A percentile compares a stretch with the other conserved stretches of the same genome.
These are phyloP conservation scores for Aplysia californica DNA, from an alignment of 1,140 invertebrate species.

Conservation along the genomic window DNA sequence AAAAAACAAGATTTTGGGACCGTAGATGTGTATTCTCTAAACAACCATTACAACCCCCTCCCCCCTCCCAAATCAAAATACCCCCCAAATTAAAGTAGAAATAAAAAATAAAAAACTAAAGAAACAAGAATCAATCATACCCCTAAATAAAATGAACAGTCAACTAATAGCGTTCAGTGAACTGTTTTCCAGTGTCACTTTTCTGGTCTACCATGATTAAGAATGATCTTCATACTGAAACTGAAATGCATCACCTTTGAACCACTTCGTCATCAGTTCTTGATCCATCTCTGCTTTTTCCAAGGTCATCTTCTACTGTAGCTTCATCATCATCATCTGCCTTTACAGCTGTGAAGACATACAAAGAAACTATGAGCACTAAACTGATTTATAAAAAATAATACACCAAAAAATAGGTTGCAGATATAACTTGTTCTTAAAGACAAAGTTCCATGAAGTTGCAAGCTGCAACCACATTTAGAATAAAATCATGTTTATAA, in stretches of 20 bases:
- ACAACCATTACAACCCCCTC: no score
- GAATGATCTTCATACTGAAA: no score
- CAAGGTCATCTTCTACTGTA: constrained; percentile 79
- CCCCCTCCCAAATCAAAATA: no score
- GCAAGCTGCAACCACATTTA: neutral
- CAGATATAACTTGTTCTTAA: neutral
- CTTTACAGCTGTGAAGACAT: constrained; percentile 35
- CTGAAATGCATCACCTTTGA: constrained; percentile 76
- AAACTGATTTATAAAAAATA: neutral
- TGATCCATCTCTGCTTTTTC: constrained; percentile 83
- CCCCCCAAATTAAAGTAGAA: no score
- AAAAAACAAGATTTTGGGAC: no score
- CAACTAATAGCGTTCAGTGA: no score
- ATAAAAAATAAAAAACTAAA: no score
- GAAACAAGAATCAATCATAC: no score
- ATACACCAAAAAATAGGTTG: neutral
- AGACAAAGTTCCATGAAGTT: neutral
- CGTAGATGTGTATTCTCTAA: no score
- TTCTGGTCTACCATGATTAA: no score
- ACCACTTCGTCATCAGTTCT: constrained; percentile 75
- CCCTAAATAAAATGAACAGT: no score
- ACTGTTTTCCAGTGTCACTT: no score
- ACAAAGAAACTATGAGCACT: constrained; percentile 1
- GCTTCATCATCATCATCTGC: constrained; percentile 47
- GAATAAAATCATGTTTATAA: neutral